phyloP scores from a whole-genome alignment of 2,797 vertebrate genomes.

The Sebastes taczanowskii region DNA sequence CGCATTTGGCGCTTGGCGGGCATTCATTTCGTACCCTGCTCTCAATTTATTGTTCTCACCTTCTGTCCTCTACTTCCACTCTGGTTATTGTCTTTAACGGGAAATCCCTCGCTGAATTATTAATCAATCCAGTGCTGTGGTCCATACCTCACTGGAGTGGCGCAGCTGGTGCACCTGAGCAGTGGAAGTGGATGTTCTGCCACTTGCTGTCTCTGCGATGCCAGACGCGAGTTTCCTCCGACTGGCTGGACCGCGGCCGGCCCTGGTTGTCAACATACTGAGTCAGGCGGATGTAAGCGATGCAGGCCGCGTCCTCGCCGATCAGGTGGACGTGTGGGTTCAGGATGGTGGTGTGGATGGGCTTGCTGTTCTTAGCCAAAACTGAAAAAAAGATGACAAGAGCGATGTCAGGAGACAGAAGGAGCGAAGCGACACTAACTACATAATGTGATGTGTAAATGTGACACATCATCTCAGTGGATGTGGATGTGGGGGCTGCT shows the following conservation, averaged over 20 bases:
- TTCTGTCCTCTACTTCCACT: neutral
- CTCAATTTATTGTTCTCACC: neutral
- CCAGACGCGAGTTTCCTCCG: conserved; percentile 97
- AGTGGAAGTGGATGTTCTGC: conserved; percentile 99
- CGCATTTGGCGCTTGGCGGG: no score
- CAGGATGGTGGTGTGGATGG: conserved; percentile 97
- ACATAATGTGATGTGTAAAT: neutral
- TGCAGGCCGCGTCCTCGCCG: conserved; percentile 94
- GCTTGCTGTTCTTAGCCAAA: conserved; percentile 95
- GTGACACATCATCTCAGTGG: neutral
- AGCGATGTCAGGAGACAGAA: neutral
- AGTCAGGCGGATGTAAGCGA: conserved; percentile 95
- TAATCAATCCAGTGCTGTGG: neutral
- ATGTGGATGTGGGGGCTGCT: neutral
- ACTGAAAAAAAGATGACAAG: conserved; percentile 69
- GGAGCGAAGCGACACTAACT: neutral
- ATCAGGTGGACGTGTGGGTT: conserved; percentile 98
- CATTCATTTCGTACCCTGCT: rapidly evolving
- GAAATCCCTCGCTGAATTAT: neutral
- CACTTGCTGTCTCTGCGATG: conserved; percentile 96
- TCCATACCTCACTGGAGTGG: conserved; percentile 93
- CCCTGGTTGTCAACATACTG: conserved; percentile 94
- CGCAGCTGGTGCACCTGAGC: conserved; percentile 94
- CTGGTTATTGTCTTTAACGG: neutral
- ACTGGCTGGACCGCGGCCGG: conserved; percentile 94